Conservation (phyloP, 2,113 vertebrate species). For the Hydrolagus affinis region DNA sequence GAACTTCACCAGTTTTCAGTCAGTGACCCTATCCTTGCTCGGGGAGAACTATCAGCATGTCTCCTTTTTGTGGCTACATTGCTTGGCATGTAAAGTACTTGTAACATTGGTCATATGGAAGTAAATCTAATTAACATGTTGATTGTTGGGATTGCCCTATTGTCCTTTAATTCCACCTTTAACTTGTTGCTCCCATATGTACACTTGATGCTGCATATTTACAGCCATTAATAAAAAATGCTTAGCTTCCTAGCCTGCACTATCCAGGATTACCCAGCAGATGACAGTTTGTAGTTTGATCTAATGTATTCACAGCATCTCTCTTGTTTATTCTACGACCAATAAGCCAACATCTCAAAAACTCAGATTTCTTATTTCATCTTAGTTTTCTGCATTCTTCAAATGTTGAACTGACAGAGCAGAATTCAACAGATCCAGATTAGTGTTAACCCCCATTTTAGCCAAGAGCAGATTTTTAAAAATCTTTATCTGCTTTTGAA, state of each 20-base stretch:
- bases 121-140: neutral
- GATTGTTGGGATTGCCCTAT: neutral
- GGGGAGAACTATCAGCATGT: neutral
- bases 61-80: neutral
- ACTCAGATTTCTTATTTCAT: neutral
- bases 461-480: neutral
- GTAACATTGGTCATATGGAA: neutral
- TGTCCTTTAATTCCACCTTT: neutral
- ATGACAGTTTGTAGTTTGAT: neutral
- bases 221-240: neutral
- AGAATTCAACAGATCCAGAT: neutral
- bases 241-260: neutral
- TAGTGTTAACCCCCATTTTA: neutral
- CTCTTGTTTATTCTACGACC: neutral
- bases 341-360: neutral
- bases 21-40: neutral
- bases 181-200: neutral
- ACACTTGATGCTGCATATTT: neutral
- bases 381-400: neutral
- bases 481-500: neutral
- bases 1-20: neutral
- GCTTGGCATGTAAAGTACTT: neutral
- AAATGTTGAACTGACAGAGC: no score
- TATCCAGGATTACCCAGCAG: neutral
- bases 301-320: neutral